These are phyloP conservation scores for Nowickia ferox DNA, from an alignment of 2,888 invertebrate species.

Conservation along the genomic window DNA sequence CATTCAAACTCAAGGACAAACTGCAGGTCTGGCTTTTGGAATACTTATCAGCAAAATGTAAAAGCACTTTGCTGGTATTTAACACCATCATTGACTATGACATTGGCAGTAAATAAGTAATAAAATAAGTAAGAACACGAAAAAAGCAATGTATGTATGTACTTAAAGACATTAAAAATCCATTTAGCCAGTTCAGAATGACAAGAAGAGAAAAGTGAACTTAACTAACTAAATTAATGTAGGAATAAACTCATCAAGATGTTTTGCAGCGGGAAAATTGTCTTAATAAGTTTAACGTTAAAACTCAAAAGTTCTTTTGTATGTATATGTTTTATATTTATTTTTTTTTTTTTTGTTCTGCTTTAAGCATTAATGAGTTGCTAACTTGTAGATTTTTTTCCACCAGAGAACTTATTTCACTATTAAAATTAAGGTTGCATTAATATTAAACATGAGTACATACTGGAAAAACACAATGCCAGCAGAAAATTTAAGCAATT, in stretches of 20 bases:
- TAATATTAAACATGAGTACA: neutral
- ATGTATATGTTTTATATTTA: neutral
- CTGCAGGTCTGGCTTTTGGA: constrained; percentile 1
- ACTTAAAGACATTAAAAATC: constrained; percentile 78
- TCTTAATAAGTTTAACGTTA: constrained; percentile 17
- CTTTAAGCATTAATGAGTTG: constrained; percentile 1
- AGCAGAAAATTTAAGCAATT: no score
- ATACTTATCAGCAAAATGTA: constrained; percentile 33
- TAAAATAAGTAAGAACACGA: constrained; percentile 12
- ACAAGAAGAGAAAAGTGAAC: constrained; percentile 9
- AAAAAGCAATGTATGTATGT: constrained; percentile 3
- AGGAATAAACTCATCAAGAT: constrained; percentile 68
- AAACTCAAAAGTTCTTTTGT: neutral
- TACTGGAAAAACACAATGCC: no score
- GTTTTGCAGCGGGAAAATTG: constrained; percentile 51
- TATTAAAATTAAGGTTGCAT: neutral
- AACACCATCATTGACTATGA: constrained; percentile 43
- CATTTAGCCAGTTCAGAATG: constrained; percentile 75
- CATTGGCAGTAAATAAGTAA: constrained; percentile 49
- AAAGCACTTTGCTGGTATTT: constrained; percentile 27
- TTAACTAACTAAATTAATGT: constrained; percentile 34
- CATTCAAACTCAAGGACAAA: constrained; percentile 52
- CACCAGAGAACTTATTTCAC: neutral
- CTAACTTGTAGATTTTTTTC: neutral
- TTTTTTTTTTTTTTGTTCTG: neutral